Evolutionary conservation across 2,113 vertebrate species (phyloP).

Genomic region (Nothobranchius furzeri): DNA sequence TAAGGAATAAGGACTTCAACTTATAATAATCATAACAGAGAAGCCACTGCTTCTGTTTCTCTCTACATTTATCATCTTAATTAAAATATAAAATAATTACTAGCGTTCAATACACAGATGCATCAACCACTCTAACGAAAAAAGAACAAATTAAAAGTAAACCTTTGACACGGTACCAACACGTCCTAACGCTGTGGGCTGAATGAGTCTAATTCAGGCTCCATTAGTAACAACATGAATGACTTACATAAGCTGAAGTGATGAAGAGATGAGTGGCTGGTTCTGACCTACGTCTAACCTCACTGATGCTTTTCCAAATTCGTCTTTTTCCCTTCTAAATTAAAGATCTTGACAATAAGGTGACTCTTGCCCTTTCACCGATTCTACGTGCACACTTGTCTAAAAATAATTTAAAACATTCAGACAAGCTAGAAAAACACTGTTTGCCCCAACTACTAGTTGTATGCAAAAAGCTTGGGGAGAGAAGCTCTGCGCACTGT

Average conservation of each 20-base stretch:
- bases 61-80: too few relatives aligned
- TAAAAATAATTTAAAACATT: neutral
- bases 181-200: too few relatives aligned
- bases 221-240: neutral
- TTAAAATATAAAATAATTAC: too few relatives aligned
- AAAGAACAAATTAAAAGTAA: too few relatives aligned
- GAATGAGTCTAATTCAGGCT: neutral
- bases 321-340: neutral
- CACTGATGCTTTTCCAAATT: neutral
- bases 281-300: neutral
- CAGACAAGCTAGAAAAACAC: neutral
- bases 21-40: neutral
- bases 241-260: neutral
- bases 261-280: neutral
- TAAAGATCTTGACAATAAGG: neutral
- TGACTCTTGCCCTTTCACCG: neutral
- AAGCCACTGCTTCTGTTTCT: too few relatives aligned
- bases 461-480: too few relatives aligned
- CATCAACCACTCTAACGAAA: too few relatives aligned
- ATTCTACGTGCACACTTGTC: neutral
- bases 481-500: neutral
- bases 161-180: too few relatives aligned
- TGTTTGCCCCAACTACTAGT: slow-evolving; percentile 1
- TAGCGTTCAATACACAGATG: too few relatives aligned
- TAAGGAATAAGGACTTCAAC: slow-evolving; percentile 2